Evolutionary conservation across 1,140 invertebrate species (phyloP).

Genomic region (Ganaspis sp.): DNA sequence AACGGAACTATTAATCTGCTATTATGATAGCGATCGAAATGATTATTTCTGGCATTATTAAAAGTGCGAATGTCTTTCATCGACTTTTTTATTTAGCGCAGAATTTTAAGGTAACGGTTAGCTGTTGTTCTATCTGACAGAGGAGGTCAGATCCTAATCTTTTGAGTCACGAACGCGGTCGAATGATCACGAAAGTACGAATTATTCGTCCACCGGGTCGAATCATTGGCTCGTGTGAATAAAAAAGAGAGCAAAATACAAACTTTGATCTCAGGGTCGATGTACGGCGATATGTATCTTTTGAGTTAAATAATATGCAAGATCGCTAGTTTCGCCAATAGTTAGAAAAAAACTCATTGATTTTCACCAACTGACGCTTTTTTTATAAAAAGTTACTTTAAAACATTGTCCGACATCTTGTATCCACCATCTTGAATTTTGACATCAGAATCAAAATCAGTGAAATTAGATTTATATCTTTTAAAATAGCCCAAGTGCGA

Average conservation of each 20-base stretch:
- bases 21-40: neutral
- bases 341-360: too few species aligned
- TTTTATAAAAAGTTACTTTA: too few species aligned
- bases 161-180: slow-evolving; percentile 57
- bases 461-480: too few species aligned
- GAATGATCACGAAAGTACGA: slow-evolving; percentile 54
- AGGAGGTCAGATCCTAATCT: slow-evolving; percentile 61
- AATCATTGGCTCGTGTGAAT: slow-evolving; percentile 26
- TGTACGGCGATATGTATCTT: neutral
- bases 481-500: too few species aligned
- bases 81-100: slow-evolving; percentile 12
- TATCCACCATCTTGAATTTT: too few species aligned
- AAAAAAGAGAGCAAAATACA: neutral
- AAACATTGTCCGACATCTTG: too few species aligned
- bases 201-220: slow-evolving; percentile 53
- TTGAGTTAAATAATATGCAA: too few species aligned
- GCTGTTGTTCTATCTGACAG: slow-evolving; percentile 50
- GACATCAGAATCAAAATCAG: too few species aligned
- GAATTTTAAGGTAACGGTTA: slow-evolving; percentile 51
- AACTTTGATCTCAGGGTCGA: too few species aligned
- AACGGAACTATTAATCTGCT: neutral
- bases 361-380: too few species aligned
- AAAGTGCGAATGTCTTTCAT: slow-evolving; percentile 41
- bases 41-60: neutral
- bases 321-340: too few species aligned